Percentiles rank a stretch among this genome's conserved stretches.
Evolutionary conservation across 2,797 vertebrate genomes (phyloP).

Genomic region (Micropoecilia bifurca): DNA sequence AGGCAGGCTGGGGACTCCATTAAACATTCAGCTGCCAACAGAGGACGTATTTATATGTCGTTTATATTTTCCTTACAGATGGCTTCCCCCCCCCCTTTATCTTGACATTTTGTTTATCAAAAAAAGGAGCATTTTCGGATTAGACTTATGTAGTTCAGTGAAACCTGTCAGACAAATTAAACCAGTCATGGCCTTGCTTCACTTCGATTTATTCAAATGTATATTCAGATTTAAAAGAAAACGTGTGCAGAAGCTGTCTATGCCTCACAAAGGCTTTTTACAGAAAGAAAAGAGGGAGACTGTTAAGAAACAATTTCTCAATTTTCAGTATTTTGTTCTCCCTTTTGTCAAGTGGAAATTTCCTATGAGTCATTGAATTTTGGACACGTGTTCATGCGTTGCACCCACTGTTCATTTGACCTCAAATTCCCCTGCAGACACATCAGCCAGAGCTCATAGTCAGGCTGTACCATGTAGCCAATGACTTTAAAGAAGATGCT

Average conservation of each 20-base stretch:
- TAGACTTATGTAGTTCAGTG: no score
- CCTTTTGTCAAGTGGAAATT: neutral
- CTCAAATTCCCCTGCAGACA: conserved; percentile 19
- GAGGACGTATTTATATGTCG: neutral
- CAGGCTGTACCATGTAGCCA: neutral
- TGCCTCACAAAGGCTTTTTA: neutral
- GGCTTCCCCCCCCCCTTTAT: neutral
- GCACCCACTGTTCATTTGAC: conserved; percentile 9
- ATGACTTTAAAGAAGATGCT: conserved; percentile 39
- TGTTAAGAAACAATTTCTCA: neutral
- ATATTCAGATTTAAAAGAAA: neutral
- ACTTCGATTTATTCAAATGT: neutral
- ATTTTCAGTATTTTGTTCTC: neutral
- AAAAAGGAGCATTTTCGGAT: neutral
- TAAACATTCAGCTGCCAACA: neutral
- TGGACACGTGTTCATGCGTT: neutral
- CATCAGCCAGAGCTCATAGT: conserved; percentile 20
- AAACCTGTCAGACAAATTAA: neutral
- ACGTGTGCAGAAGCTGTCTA: neutral
- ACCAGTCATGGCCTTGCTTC: neutral
- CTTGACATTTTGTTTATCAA: neutral
- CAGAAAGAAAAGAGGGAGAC: neutral
- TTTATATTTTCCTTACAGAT: neutral
- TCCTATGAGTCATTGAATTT: neutral
- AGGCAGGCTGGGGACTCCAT: conserved; percentile 16